Evolutionary conservation across 2,888 invertebrate species (phyloP), one percentile per base, ranked within the genome.

Genomic region (Cryptocephalus moraei): DNA sequence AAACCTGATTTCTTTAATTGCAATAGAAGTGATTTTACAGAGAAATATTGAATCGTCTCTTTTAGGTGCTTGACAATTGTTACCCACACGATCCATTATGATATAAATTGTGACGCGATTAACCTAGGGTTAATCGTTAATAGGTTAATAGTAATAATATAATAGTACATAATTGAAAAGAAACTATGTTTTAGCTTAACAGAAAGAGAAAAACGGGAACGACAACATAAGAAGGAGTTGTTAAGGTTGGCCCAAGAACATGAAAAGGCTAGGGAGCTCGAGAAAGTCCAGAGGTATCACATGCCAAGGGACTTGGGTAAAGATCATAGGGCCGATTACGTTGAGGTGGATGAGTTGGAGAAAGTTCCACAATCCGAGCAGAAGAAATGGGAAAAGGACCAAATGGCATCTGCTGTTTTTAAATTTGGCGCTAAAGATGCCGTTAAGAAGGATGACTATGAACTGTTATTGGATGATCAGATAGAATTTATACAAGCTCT

Each of bases 361-460:
- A 85, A 83, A 60, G 74, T 84, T 51, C 86, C 86, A 1, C 85
- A 87, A 64, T 87, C 86, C 0, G 90, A 90, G 59, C 90, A 90
- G 70, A 83, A 85, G 58, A 92, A 92, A 75, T 99, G 97, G 97
- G 97, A 99, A 70, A 91, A 94, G 49, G 96, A 96, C 66, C 93
- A 95, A 70, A 85, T 97, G 73, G 86, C 86, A 44, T 90, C 91
- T 4, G 96, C 95, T 2, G 82, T 89, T 46, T 91, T 91, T 65
- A 85, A 85, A 61, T 93, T 95, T 75, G 97, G 97, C 8, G 91
- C 96, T 0, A 89, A 86, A 70, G 90, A 96, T 76, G 84, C 85
- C 11, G 69, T 71, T 55, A 73, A 64, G 48, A 62, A 84, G 64
- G 80, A 87, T 63, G 90, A 95, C 57, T 97, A 97, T 73, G 95